A percentile compares a stretch with the other conserved stretches of the same genome.
These are phyloP conservation scores for Cacajao melanocephalus DNA, from an alignment of 2,797 vertebrate genomes.

Conservation along the genomic window DNA sequence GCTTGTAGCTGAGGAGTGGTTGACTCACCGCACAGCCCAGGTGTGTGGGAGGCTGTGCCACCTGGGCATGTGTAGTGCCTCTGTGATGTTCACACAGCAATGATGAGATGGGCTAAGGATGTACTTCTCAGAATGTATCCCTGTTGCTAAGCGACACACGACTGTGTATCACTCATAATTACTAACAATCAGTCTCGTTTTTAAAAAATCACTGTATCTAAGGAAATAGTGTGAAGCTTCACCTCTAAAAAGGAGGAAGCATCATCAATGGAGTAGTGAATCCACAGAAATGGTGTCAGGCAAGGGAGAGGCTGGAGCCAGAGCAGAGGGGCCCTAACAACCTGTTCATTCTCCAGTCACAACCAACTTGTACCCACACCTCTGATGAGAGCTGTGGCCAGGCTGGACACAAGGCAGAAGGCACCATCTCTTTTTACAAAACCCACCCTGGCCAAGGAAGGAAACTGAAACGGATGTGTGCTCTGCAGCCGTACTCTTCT, in stretches of 20 bases:
- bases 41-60: neutral
- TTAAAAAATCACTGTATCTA: neutral
- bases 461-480: neutral
- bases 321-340: neutral
- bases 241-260: neutral
- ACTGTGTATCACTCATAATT: neutral
- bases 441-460: neutral
- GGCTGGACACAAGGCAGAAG: neutral
- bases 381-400: neutral
- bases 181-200: neutral
- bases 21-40: neutral
- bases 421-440: neutral
- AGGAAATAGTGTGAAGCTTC: neutral
- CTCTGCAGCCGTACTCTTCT: neutral
- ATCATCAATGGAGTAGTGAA: too few species aligned
- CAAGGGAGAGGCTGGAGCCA: neutral
- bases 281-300: neutral
- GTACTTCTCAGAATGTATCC: neutral
- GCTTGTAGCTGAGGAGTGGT: too few species aligned
- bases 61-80: neutral
- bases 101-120: neutral
- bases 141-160: neutral
- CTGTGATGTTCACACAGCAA: neutral
- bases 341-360: neutral
- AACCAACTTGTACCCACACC: too few species aligned